These are phyloP conservation scores for Oxygymnocypris stewartii DNA, from an alignment of 2,113 vertebrate species.

Conservation along the genomic window DNA sequence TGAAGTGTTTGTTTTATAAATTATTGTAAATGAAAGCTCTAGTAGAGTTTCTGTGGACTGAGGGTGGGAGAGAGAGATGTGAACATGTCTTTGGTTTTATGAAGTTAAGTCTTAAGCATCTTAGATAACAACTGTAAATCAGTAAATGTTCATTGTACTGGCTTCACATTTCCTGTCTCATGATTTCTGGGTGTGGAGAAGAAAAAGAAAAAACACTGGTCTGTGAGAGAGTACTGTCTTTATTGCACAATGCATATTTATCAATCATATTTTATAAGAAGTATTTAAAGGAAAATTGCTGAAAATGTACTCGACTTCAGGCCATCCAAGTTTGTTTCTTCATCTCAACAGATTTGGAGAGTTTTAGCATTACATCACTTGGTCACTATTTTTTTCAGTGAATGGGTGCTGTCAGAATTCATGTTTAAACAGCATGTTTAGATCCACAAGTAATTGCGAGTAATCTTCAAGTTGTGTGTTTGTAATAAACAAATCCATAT, in stretches of 20 bases:
- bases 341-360: too few species aligned
- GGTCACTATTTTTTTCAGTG: background rate
- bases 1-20: slow-evolving; percentile 79
- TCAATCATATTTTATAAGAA: background rate
- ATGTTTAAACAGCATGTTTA: too few species aligned
- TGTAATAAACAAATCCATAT: too few species aligned
- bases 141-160: slow-evolving; percentile 76
- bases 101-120: slow-evolving; percentile 68
- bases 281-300: background rate
- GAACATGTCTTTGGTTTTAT: slow-evolving; percentile 70
- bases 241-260: slow-evolving; percentile 16
- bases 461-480: background rate
- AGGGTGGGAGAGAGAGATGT: slow-evolving; percentile 53
- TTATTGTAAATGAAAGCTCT: slow-evolving; percentile 66
- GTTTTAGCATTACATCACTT: background rate
- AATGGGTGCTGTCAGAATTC: background rate
- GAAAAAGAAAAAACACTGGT: slow-evolving; percentile 64
- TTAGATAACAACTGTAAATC: slow-evolving; percentile 76
- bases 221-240: slow-evolving; percentile 4
- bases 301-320: too few species aligned
- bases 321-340: too few species aligned
- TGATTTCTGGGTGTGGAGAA: slow-evolving; percentile 56
- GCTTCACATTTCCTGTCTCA: slow-evolving; percentile 63
- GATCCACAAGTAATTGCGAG: too few species aligned
- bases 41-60: slow-evolving; percentile 60